Evolutionary conservation across 2,888 invertebrate genomes (phyloP).

Genomic region (Cephus pygmeus): DNA sequence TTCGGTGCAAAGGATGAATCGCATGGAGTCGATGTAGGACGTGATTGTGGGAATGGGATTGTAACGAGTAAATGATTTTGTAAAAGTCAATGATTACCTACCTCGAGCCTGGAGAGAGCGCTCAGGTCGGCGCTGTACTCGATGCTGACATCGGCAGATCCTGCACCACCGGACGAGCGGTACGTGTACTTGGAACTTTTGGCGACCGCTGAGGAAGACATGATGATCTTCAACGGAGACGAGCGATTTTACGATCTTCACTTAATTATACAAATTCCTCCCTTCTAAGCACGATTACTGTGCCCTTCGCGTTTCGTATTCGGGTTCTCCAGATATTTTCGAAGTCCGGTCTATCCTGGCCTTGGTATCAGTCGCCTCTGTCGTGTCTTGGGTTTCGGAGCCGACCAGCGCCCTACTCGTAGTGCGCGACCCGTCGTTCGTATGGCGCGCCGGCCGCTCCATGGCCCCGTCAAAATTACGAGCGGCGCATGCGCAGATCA

Average conservation of each 20-base stretch:
- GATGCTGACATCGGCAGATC: constrained; percentile 88
- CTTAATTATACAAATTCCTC: too few relatives aligned
- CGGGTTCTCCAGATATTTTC: constrained; percentile 12
- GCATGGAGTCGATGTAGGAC: too few relatives aligned
- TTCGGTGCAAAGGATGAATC: too few relatives aligned
- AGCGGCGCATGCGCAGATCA: constrained; percentile 58
- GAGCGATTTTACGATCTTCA: not conserved
- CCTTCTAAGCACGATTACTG: not conserved
- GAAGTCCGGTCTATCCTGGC: constrained; percentile 18
- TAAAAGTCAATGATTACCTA: constrained; percentile 67
- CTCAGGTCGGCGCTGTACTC: constrained; percentile 95
- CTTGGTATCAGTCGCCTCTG: constrained; percentile 39
- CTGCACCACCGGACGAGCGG: constrained; percentile 85
- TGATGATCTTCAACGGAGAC: constrained; percentile 29
- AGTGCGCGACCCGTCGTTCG: constrained; percentile 73
- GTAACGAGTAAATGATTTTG: too few relatives aligned
- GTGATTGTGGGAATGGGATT: too few relatives aligned
- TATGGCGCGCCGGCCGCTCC: constrained; percentile 68
- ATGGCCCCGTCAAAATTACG: constrained; percentile 59
- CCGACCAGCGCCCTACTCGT: constrained; percentile 70
- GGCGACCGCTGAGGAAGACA: constrained; percentile 80
- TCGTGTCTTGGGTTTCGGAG: constrained; percentile 59
- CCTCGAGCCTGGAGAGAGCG: constrained; percentile 95
- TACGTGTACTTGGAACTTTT: constrained; percentile 93
- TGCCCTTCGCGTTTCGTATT: constrained; percentile 14